Base-by-base conservation (phyloP, 1,140 invertebrate genomes). In the Drosophila micromelanica region DNA sequence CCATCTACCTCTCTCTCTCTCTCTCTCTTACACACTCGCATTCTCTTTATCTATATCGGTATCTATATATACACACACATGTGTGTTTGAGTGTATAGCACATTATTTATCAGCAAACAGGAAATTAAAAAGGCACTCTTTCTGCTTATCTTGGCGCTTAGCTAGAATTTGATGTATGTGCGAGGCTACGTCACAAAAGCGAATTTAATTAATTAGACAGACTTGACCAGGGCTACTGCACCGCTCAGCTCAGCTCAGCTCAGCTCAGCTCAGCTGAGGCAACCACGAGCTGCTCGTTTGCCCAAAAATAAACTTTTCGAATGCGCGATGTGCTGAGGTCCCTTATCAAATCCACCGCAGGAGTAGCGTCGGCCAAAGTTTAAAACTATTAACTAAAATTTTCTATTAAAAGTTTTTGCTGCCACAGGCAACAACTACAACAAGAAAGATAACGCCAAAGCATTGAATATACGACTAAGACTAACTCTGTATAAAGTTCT, bases 61-160 rank as follows among this genome's bases (percentile, higher is more conserved):
- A 48, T 65, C 32, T 17, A 51, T 65, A 43, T 64, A 40, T 59
- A 13, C 51, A n/a, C 57, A 37, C 45, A 30, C 15, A 40, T 55
- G 8, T 37, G n/a, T 49, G 17, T 38, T 27, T 67, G 42, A 67
- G 49, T 65, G 60, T 46, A 42, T 40, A 45, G 37, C 32, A 64
- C 73, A 89, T 89, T 89, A 89, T 89, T 89, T 89, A 89, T 89
- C 84, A 84, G 79, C 84, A 89, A 82, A 89, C 84, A 89, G 84
- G 84, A 89, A 89, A 89, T 89, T 89, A 89, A 73, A 59, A 76
- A 37, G 48, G 40, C n/a, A 27, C 27, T 73, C 68, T 82, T 82
- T 80, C 78, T 89, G 84, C 79, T 89, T 89, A 73, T 89, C 84
- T 90, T 89, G 67, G 76, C 48, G 80, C 85, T 89, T 89, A 80